These are phyloP conservation scores for Alces alces DNA, from an alignment of 2,113 vertebrate species.

Conservation along the genomic window DNA sequence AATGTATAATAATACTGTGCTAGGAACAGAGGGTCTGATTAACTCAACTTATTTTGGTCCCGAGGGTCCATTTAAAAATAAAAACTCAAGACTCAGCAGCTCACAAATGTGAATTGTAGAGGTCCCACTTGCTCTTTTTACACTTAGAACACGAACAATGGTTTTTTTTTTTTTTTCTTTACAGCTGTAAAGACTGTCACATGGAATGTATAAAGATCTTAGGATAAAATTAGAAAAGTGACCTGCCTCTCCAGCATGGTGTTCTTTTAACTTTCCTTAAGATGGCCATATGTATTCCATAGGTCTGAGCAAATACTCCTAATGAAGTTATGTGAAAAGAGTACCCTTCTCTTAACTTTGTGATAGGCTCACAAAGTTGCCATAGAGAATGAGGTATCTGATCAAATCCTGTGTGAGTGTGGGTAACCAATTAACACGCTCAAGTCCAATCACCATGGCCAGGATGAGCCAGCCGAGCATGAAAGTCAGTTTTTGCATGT, in stretches of 20 bases:
- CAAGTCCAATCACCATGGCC: background rate
- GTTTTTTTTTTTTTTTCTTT: background rate
- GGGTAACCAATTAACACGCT: conserved; percentile 20
- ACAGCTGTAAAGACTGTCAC: background rate
- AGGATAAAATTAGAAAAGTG: background rate
- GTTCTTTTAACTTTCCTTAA: conserved; percentile 1
- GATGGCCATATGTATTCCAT: background rate
- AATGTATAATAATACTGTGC: background rate
- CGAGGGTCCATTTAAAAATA: background rate
- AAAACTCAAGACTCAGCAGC: conserved; percentile 16
- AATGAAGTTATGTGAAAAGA: conserved; percentile 27
- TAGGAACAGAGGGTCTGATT: background rate
- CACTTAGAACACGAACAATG: background rate
- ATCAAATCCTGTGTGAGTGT: conserved; percentile 47
- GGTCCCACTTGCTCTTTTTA: background rate
- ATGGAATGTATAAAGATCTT: background rate
- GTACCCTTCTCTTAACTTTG: background rate
- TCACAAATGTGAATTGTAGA: background rate
- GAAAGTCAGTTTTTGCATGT: conserved; percentile 57
- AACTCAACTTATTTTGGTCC: background rate
- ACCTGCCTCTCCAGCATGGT: background rate
- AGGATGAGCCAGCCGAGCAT: background rate
- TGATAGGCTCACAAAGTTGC: conserved; percentile 43
- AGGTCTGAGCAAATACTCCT: background rate
- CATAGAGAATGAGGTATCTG: conserved; percentile 22